A percentile compares a stretch with the other conserved stretches of the same genome.
phyloP scores from a whole-genome alignment of 2,113 vertebrate species.

The Odocoileus virginianus region DNA sequence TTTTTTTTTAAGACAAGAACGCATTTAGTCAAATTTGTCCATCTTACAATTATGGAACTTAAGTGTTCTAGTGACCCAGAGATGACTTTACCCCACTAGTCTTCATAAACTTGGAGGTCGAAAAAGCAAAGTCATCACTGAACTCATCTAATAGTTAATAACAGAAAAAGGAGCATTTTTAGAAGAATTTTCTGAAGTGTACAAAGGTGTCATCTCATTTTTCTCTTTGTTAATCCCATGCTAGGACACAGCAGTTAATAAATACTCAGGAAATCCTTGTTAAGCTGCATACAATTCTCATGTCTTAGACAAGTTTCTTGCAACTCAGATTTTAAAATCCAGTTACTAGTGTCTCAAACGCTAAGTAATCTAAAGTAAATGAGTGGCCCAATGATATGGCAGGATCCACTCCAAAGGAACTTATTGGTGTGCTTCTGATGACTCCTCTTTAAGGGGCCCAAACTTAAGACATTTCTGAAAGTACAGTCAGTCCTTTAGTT shows the following conservation, averaged over 20 bases:
- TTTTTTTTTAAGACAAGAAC: background rate
- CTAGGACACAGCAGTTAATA: background rate
- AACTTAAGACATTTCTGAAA: background rate
- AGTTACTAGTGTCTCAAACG: background rate
- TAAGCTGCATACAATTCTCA: background rate
- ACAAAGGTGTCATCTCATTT: background rate
- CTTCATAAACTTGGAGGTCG: background rate
- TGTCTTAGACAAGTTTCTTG: background rate
- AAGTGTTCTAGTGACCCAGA: background rate
- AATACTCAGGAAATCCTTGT: background rate
- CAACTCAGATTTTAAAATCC: background rate
- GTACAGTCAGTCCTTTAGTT: background rate
- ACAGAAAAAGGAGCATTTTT: background rate
- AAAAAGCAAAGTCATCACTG: background rate
- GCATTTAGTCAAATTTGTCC: background rate
- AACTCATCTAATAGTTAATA: background rate
- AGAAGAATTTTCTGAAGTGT: background rate
- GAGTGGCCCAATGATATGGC: background rate
- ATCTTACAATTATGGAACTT: background rate
- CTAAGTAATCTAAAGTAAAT: background rate
- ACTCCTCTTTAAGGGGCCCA: background rate
- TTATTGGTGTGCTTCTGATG: background rate
- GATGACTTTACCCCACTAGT: background rate
- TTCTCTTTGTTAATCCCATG: background rate
- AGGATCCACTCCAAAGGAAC: background rate